Percentiles rank a stretch among this genome's conserved stretches.
Evolutionary conservation across 2,888 invertebrate species (phyloP).

Genomic region (Stenodera caucasica): DNA sequence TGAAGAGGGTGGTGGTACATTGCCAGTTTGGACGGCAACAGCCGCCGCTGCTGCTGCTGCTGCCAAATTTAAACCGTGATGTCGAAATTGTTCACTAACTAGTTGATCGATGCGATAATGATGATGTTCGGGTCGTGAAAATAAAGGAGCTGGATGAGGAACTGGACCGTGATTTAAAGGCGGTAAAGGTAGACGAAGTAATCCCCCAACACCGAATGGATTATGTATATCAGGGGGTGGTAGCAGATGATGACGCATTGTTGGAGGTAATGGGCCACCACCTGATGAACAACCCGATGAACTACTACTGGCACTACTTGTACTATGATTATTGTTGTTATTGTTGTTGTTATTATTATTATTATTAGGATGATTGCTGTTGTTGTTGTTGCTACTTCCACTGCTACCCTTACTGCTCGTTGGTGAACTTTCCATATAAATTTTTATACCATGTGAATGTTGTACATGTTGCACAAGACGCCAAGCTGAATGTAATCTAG

Average conservation of each 20-base stretch:
- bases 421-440: conserved; percentile 74
- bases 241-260: conserved; percentile 68
- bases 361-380: conserved; percentile 57
- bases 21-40: conserved; percentile 60
- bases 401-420: conserved; percentile 44
- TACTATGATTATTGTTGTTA: conserved; percentile 60
- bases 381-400: conserved; percentile 37
- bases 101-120: conserved; percentile 83
- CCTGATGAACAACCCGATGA: conserved; percentile 58
- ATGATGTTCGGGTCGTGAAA: conserved; percentile 78
- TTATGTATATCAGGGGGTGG: conserved; percentile 75
- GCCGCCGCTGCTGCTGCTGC: conserved; percentile 71
- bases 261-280: conserved; percentile 62
- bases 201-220: conserved; percentile 72
- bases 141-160: conserved; percentile 72
- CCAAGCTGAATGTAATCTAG: conserved; percentile 93
- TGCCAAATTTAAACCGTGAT: conserved; percentile 75
- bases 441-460: conserved; percentile 89
- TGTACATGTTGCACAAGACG: conserved; percentile 93
- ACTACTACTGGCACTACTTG: conserved; percentile 59
- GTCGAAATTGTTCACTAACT: conserved; percentile 80
- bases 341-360: conserved; percentile 45
- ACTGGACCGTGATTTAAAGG: conserved; percentile 70
- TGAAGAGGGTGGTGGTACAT: conserved; percentile 65
- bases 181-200: conserved; percentile 76